Evolutionary conservation across 2,797 vertebrate species (phyloP).

Genomic region (Lagorchestes hirsutus): DNA sequence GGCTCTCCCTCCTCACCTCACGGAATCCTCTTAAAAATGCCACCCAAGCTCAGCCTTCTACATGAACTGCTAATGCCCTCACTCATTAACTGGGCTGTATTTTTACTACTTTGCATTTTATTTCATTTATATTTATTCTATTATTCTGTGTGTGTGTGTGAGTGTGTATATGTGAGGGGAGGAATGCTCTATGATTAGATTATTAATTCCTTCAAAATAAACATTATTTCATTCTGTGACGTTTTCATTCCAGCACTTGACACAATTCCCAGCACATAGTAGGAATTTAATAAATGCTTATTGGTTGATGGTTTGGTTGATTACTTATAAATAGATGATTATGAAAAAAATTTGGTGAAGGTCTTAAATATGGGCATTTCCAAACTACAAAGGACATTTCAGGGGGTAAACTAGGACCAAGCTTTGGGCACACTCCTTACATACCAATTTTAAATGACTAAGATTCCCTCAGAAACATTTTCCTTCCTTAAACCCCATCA

Average conservation of each 20-base stretch:
- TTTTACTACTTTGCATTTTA: background rate
- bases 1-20: background rate
- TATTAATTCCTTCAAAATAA: constrained; percentile 23
- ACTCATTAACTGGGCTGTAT: background rate
- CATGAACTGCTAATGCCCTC: background rate
- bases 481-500: background rate
- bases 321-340: constrained; percentile 17
- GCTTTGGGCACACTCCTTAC: background rate
- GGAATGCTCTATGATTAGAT: background rate
- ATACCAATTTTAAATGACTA: constrained; percentile 19
- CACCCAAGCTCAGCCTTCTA: background rate
- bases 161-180: too few species aligned
- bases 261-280: background rate
- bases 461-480: background rate
- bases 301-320: background rate
- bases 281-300: background rate
- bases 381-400: constrained; percentile 8
- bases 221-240: background rate
- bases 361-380: constrained; percentile 6
- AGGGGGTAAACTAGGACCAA: constrained; percentile 3
- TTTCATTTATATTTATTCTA: background rate
- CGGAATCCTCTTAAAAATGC: background rate
- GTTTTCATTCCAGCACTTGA: background rate
- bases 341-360: constrained; percentile 27
- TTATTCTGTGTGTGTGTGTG: background rate